Percentiles rank a stretch among this genome's conserved stretches.
Evolutionary conservation across 2,888 invertebrate species (phyloP).

Genomic region (Acanthococcus lagerstroemiae): DNA sequence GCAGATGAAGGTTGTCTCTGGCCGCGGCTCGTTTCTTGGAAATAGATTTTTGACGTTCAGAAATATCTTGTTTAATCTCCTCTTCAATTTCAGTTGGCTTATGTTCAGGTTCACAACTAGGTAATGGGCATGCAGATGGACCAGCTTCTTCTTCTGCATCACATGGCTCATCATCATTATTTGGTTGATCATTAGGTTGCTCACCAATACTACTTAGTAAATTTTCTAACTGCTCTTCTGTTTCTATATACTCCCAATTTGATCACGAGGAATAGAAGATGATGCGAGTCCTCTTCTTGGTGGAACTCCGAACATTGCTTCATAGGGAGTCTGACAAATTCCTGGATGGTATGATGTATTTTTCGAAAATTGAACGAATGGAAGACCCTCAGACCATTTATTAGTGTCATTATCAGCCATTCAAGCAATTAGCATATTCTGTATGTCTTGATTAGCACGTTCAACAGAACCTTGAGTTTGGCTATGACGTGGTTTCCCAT

Average conservation of each 20-base stretch:
- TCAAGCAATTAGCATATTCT: neutral
- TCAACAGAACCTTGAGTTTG: constrained; percentile 38
- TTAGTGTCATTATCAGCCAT: neutral
- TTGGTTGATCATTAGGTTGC: neutral
- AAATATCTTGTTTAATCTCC: neutral
- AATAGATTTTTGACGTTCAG: neutral
- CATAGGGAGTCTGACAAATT: neutral
- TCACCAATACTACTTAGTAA: neutral
- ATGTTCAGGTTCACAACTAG: neutral
- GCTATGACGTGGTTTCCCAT: constrained; percentile 40
- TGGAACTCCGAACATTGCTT: neutral
- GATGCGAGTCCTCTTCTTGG: neutral
- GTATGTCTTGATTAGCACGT: neutral
- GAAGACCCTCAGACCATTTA: neutral
- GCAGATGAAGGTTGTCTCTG: neutral
- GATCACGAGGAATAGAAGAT: neutral
- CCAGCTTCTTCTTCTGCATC: neutral
- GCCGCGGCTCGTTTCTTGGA: neutral
- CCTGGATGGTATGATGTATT: neutral
- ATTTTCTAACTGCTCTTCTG: constrained; percentile 8
- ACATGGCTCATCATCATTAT: neutral
- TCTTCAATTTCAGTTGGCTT: neutral
- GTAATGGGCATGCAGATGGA: neutral
- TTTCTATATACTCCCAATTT: neutral
- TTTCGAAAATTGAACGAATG: neutral